phyloP scores from a whole-genome alignment of 2,113 vertebrate genomes.

The Eudyptes chrysolophus region DNA sequence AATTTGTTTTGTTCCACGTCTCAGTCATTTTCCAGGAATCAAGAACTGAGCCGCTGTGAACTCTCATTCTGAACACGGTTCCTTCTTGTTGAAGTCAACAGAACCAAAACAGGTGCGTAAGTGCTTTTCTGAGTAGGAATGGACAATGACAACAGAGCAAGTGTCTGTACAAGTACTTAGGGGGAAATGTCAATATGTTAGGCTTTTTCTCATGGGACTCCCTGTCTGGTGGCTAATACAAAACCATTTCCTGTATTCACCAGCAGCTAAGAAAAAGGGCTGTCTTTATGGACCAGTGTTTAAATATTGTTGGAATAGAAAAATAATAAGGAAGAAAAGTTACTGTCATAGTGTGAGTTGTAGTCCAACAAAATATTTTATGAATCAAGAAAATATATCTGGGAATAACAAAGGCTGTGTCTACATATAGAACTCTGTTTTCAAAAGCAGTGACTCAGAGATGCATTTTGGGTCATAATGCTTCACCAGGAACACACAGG shows the following conservation, averaged over 20 bases:
- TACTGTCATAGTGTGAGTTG: not conserved
- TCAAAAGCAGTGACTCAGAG: not conserved
- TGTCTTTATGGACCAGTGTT: not conserved
- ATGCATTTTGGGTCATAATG: accelerated
- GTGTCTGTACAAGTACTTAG: not conserved
- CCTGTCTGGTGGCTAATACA: not conserved
- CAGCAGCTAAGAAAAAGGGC: not conserved
- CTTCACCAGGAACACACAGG: not conserved
- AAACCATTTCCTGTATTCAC: not conserved
- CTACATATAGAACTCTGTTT: not conserved
- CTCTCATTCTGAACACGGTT: not conserved
- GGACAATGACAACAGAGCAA: not conserved
- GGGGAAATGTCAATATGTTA: not conserved
- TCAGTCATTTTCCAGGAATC: not conserved
- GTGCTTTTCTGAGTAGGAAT: not conserved
- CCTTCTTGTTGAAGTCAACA: not conserved
- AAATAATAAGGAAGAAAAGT: not conserved
- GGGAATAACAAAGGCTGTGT: not conserved
- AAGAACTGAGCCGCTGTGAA: not conserved
- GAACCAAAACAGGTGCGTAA: accelerated
- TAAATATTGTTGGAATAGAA: not conserved
- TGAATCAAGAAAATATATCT: not conserved
- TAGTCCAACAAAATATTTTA: not conserved
- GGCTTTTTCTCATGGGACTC: not conserved
- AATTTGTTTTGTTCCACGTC: not conserved